Evolutionary conservation across 2,797 vertebrate species (phyloP), one percentile per base, ranked within the genome.

Genomic region (Microctenopoma lineatum): DNA sequence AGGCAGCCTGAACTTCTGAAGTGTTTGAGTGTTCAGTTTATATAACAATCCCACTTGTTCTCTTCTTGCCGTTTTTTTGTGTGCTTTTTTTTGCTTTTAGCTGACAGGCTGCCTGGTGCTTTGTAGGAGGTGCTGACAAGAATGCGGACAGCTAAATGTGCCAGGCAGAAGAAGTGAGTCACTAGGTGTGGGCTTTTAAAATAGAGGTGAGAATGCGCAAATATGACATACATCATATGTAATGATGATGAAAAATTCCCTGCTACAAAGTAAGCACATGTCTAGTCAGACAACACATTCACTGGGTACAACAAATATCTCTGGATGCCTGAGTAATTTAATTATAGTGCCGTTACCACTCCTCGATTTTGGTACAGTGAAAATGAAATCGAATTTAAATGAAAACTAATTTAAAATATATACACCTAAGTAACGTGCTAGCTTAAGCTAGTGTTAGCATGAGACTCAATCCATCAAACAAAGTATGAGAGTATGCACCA

Each of bases 201-300:
- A 94, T 92, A 94, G 92, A 93, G 88, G 88, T 86, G 92, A 92
- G 87, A 93, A 90, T 85, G 88, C 70, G 70, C 84, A 77, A 84
- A 77, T 77, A 91, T 91, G 92, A 92, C 89, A 90, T 80, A 68
- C 62, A 69, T 77, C 89, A 88, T 90, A 87, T 87, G 88, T 68
- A 88, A 77, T 58, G 70, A 77, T 64, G 77, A 81, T 56, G 71
- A 70, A 82, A 74, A 76, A 84, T 58, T 55, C 45, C 38, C 60
- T 13, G 46, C 42, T 44, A 44, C n/a, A 46, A 46, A 46, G 44
- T 18, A 46, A 46, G 44, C 57, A 70, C 75, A 59, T 50, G 77
- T 70, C 68, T 39, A 48, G 53, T 75, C 57, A 75, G 64, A 77
- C 63, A 68, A 80, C 45, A 65, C 29, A 16, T 15, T 47, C 44